Conservation (phyloP, 2,888 invertebrate genomes). For the Dyspetes luteomarginatus region DNA sequence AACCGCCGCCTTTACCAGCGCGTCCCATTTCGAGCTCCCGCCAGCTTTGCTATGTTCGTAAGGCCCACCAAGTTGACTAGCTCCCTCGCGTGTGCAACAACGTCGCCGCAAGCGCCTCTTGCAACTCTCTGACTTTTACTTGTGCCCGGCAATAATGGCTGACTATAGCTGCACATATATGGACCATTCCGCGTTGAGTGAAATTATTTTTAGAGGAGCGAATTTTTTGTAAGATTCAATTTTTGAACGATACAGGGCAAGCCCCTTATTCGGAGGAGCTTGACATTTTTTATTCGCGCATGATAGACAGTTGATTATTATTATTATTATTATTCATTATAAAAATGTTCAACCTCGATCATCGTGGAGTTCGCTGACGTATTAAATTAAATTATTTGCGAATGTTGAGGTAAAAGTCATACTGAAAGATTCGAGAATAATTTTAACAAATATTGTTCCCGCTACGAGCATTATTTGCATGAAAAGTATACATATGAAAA, state of each 20-base stretch:
- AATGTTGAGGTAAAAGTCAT: neutral
- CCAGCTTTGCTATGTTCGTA: slow-evolving; percentile 5
- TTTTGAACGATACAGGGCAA: too few species aligned
- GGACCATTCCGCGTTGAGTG: neutral
- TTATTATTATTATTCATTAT: too few species aligned
- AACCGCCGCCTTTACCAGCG: slow-evolving; percentile 17
- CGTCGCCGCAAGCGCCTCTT: neutral
- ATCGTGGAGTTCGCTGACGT: too few species aligned
- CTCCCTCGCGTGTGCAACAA: neutral
- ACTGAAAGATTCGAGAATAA: neutral
- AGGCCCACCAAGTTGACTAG: too few species aligned
- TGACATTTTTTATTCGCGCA: too few species aligned
- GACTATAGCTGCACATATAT: neutral
- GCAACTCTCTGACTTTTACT: slow-evolving; percentile 18
- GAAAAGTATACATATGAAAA: too few species aligned
- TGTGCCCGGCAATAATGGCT: slow-evolving; percentile 6
- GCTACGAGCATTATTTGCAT: too few species aligned
- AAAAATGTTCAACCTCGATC: too few species aligned
- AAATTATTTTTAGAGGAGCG: neutral
- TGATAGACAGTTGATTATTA: too few species aligned
- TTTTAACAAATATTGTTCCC: too few species aligned
- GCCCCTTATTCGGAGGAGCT: too few species aligned
- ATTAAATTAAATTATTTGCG: neutral
- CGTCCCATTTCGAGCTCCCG: slow-evolving; percentile 45
- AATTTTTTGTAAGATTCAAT: neutral